Conservation (phyloP, 2,113 vertebrate genomes). For the Aphyosemion australe region DNA sequence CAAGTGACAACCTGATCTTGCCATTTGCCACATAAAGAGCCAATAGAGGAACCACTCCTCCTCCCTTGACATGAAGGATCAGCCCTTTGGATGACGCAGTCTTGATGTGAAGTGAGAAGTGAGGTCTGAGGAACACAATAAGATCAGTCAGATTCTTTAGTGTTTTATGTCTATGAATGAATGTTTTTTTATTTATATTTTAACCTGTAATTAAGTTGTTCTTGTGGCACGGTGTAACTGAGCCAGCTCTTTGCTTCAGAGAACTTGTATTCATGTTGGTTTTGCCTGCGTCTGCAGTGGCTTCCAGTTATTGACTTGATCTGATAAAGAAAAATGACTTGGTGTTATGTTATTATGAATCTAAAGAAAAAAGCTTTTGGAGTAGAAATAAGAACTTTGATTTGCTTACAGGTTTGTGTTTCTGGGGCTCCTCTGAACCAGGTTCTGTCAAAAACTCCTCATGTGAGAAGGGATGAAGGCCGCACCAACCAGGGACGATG, state of each 20-base stretch:
- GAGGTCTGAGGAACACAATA: constrained; percentile 73
- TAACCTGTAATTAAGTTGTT: constrained; percentile 70
- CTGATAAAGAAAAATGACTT: constrained; percentile 21
- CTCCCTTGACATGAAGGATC: constrained; percentile 76
- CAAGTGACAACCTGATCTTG: constrained; percentile 78
- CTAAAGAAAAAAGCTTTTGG: too few relatives aligned
- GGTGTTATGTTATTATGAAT: neutral
- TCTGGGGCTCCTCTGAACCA: neutral
- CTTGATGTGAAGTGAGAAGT: constrained; percentile 83
- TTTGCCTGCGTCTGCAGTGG: constrained; percentile 31
- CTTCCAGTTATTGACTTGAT: constrained; percentile 10
- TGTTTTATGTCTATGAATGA: neutral
- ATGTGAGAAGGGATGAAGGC: constrained; percentile 48
- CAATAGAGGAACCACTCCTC: constrained; percentile 66
- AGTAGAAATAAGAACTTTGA: neutral
- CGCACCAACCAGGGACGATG: constrained; percentile 77
- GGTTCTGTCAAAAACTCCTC: neutral
- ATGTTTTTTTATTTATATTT: neutral
- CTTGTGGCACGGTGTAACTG: constrained; percentile 73
- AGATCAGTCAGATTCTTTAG: neutral
- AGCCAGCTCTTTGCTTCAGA: constrained; percentile 80
- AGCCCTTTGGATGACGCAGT: constrained; percentile 80
- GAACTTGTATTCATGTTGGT: constrained; percentile 70
- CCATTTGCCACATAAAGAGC: constrained; percentile 84
- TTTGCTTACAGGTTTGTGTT: constrained; percentile 27